Base-by-base conservation (phyloP, 2,113 vertebrate genomes). In the Jaculus jaculus region DNA sequence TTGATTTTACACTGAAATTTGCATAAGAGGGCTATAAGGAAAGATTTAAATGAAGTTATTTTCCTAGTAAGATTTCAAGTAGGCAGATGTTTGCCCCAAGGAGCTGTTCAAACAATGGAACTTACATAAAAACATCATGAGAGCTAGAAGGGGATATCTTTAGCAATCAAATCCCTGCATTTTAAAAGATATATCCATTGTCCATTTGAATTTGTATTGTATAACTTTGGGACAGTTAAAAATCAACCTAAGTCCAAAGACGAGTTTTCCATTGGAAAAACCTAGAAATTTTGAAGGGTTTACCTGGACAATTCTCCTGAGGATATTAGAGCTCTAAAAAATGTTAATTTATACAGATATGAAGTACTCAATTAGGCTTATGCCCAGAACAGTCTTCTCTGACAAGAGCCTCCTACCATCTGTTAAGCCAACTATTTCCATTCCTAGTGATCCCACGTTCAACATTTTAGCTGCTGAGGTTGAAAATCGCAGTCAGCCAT, bases 321-420 rank as follows among this genome's bases (percentile, higher is more conserved):
- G 91, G 96, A 81, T 92, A 94, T 73, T 21, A n/a, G 61, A 17
- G 93, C 94, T 97, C 97, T 95, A 97, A 97, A 97, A 95, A 54
- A 54, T 96, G 97, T 96, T 98, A 98, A 98, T 98, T 97, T 98
- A 97, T 98, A 97, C 97, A 96, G 87, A 96, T 96, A 96, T 83
- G 93, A 98, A 93, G 82, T 91, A 89, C 95, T 97, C 96, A 97
- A 95, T 98, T 98, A 98, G 97, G 87, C 92, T 97, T 79, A 84
- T 65, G 90, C 94, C 97, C 92, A 96, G 91, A 97, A 97, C 66
- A 95, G 87, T 95, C 96, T 94, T 96, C 90, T 94, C 96, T 94
- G 95, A 97, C 94, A 96, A 96, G 93, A 98, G 89, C 96, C 34
- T 87, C 93, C 89, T 97, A 95, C 98, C 97, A 98, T 98, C 98